A percentile compares a stretch with the other conserved stretches of the same genome.
phyloP scores from a whole-genome alignment of 2,797 vertebrate genomes.

The Furcifer pardalis region DNA sequence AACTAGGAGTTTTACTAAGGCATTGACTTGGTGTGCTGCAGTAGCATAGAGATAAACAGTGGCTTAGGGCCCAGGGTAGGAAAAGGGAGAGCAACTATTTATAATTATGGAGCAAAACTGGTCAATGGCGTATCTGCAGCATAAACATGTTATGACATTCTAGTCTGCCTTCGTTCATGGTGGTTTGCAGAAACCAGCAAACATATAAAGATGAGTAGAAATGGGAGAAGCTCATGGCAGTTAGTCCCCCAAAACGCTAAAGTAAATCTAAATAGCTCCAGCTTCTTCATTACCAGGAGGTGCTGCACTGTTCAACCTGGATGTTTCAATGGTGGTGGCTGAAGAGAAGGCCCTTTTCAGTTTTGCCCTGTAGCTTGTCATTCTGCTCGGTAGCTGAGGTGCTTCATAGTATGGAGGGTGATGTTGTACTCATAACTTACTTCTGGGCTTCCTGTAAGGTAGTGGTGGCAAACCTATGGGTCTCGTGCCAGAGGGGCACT shows the following conservation, averaged over 20 bases:
- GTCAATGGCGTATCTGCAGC: not conserved
- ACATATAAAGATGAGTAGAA: not conserved
- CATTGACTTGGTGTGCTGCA: not conserved
- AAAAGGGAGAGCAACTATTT: not conserved
- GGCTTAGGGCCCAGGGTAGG: not conserved
- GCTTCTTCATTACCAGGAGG: not conserved
- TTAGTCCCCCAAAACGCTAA: not conserved
- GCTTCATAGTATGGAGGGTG: not conserved
- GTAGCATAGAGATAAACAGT: not conserved
- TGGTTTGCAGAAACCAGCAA: not conserved
- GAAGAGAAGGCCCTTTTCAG: not conserved
- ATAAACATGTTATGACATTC: not conserved
- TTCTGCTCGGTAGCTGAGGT: not conserved
- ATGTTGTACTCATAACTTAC: not conserved
- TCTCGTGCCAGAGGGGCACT: no score
- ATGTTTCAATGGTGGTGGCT: not conserved
- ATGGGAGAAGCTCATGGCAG: not conserved
- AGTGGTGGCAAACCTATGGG: no score
- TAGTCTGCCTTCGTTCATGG: not conserved
- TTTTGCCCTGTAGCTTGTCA: not conserved
- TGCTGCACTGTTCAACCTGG: not conserved
- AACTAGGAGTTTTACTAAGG: not conserved
- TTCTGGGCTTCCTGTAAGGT: not conserved
- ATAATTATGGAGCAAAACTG: not conserved
- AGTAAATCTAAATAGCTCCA: not conserved